Evolutionary conservation across 2,888 invertebrate species (phyloP), one percentile per base, ranked within the genome.

Genomic region (Orthonevra nobilis): DNA sequence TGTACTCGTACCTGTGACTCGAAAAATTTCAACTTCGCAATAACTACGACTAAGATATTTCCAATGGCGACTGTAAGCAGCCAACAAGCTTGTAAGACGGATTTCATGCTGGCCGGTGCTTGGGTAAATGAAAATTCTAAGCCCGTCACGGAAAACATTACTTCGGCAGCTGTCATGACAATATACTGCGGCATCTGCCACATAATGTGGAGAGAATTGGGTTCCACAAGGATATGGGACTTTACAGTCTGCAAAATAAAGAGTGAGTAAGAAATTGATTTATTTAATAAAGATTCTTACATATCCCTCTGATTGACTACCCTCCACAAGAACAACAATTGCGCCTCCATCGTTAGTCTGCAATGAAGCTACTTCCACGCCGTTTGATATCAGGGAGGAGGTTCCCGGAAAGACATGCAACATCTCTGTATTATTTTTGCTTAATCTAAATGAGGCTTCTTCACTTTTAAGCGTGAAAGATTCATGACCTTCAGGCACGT

Each of bases 81-180:
- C 96, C 98, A 99, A 9, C 94, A 92, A 0, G 98, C 97, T 87
- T 95, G 95, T 48, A 99, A 88, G 0, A 99, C 94, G 0, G 98
- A 96, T 88, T 98, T 99, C 98, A 99, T 98, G 81, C 93, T 94
- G 3, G 91, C 87, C 0, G 98, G 97, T 0, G 98, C 96, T 90
- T 96, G 97, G 0, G 97, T 96, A 88, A 97, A 99, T 0, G 98
- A 96, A 89, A 99, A 99, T 86, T 97, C 96, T 15, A 99, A 90
- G 0, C 98, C 98, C 0, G 98, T 98, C 19, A 99, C 94, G 0
- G 97, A 96, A 88, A 98, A 97, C 93, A 99, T 95, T 36, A 99
- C 95, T 89, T 99, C 99, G 0, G 94, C 98, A 84, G 94, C 92
- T 0, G 98, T 97, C 84, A 99, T 94, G 10, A 98, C 90, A 48